Conservation (phyloP, 1,140 invertebrate genomes). For the Apis florea region DNA sequence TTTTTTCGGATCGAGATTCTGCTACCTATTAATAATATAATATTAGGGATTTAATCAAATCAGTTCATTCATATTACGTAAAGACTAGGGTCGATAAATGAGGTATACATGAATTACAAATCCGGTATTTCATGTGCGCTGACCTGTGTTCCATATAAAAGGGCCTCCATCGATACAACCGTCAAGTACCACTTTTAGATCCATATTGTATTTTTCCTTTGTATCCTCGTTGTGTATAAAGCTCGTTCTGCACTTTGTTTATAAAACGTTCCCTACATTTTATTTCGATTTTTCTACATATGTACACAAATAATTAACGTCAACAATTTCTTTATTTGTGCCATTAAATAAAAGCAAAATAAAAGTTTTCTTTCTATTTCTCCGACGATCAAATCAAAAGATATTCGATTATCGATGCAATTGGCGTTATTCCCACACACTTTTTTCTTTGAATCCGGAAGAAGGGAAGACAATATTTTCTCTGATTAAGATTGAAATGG, state of each 20-base stretch:
- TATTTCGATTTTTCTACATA: neutral
- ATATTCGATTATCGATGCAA: neutral
- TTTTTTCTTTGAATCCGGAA: neutral
- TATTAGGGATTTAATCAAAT: neutral
- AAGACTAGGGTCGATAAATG: slow-evolving; percentile 2
- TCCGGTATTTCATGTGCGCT: slow-evolving; percentile 11
- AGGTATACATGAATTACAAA: slow-evolving; percentile 19
- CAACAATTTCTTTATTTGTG: neutral
- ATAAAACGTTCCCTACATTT: neutral
- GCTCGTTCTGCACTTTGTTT: no score
- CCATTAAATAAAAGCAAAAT: neutral
- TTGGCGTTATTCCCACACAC: neutral
- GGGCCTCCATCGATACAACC: slow-evolving; percentile 1
- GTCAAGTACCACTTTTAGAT: slow-evolving; percentile 8
- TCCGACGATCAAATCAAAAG: neutral
- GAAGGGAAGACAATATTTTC: neutral
- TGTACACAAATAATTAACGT: neutral
- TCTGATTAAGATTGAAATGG: neutral
- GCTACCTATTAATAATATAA: neutral
- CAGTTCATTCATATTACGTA: neutral
- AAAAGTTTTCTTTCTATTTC: neutral
- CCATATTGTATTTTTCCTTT: slow-evolving; percentile 14
- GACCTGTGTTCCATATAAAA: slow-evolving; percentile 23
- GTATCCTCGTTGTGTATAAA: neutral
- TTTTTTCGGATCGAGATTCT: no score